A percentile compares a stretch with the other conserved stretches of the same genome.
These are phyloP conservation scores for Enteromius anoplus DNA, from an alignment of 2,797 vertebrate species.

Conservation along the genomic window DNA sequence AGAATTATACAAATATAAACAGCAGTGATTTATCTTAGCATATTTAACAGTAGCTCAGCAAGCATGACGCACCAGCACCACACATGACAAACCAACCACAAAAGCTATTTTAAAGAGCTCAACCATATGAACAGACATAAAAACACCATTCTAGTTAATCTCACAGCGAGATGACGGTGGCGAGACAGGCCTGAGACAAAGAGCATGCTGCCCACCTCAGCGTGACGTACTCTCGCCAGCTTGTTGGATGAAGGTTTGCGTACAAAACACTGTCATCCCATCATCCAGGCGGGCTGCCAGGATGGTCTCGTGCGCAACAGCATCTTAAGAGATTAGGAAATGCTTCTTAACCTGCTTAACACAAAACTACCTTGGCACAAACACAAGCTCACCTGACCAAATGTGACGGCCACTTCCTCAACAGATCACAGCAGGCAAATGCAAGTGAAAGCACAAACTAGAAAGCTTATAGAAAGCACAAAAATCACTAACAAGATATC, in stretches of 20 bases:
- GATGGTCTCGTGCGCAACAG: conserved; percentile 64
- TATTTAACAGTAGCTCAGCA: not conserved
- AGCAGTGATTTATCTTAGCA: not conserved
- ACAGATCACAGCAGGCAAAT: not conserved
- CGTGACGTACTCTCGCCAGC: conserved; percentile 40
- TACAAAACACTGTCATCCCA: conserved; percentile 59
- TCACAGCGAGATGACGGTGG: not conserved
- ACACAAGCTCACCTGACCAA: conserved; percentile 38
- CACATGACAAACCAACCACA: conserved; percentile 12
- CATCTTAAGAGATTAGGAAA: conserved; percentile 72
- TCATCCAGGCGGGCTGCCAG: conserved; percentile 64
- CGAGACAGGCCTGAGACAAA: not conserved
- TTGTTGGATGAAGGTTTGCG: conserved; percentile 32
- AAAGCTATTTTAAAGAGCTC: not conserved
- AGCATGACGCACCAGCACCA: not conserved
- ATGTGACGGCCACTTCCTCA: conserved; percentile 21
- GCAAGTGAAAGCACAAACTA: not conserved
- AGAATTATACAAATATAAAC: not conserved
- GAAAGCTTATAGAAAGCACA: not conserved
- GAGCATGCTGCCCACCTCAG: not conserved
- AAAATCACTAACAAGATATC: not conserved
- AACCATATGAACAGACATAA: conserved; percentile 26
- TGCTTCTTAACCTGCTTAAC: conserved; percentile 70
- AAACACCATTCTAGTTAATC: conserved; percentile 22
- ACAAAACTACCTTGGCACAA: conserved; percentile 53